Evolutionary conservation across 2,113 vertebrate species (phyloP), one percentile per base, ranked within the genome.

Genomic region (Meriones unguiculatus): DNA sequence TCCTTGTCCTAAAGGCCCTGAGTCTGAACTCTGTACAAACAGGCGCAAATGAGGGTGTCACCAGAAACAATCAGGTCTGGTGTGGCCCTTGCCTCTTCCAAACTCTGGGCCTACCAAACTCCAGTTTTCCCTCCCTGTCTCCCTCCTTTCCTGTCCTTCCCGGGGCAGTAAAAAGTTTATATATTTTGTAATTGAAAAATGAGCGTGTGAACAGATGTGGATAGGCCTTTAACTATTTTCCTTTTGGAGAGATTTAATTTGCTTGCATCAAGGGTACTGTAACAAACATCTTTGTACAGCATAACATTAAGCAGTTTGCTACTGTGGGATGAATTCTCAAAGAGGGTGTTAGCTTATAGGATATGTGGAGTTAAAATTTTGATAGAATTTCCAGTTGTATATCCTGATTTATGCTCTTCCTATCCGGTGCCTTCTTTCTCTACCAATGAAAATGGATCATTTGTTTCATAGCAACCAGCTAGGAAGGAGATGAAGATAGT

Each of bases 391-490:
- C n/a, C 38, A 86, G 17, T 22, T 81, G 87, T 72, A 50, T 88
- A 35, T 46, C 28, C 81, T 20, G 32, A 80, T 86, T 85, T 93
- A 62, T 4, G 46, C 15, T 84, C 24, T 41, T 28, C 46, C n/a
- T 76, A 41, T 46, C 30, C 18, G 41, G 54, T 72, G 46, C n/a
- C 35, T 46, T 46, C 35, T 73, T 93, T 93, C 69, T 95, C 87
- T 35, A 73, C 50, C 22, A 78, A n/a, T 87, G 57, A 78, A 96
- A 89, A 78, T n/a, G 10, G 85, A 65, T 72, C 2, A 18, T 12
- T 94, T 94, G 67, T 90, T 92, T 92, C n/a, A 92, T 30, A 73
- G 41, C 15, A 50, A 67, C 69, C 73, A 82, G 64, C n/a, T 80
- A 62, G 32, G 65, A 77, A 41, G 20, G 25, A 84, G 24, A 41